phyloP scores from a whole-genome alignment of 2,113 vertebrate genomes.

The Dipodomys spectabilis region DNA sequence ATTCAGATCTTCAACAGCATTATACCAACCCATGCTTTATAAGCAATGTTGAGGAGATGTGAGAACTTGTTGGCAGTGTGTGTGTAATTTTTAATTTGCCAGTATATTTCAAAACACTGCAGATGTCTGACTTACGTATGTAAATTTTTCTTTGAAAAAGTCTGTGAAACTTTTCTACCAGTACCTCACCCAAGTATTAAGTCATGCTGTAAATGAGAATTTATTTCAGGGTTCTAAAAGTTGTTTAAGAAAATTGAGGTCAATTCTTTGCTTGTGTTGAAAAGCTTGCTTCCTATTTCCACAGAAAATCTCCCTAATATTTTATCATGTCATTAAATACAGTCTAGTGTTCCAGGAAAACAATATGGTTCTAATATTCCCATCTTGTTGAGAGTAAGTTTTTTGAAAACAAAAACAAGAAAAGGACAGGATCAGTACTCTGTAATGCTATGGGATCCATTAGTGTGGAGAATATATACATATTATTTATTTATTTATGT shows the following conservation, averaged over 20 bases:
- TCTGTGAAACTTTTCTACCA: not conserved
- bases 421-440: not conserved
- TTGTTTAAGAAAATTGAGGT: not conserved
- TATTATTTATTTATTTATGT: too few species aligned
- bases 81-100: slow-evolving; percentile 57
- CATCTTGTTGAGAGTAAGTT: not conserved
- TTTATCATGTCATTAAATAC: not conserved
- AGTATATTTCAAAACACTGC: slow-evolving; percentile 64
- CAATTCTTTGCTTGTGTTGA: not conserved
- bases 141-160: slow-evolving; percentile 73
- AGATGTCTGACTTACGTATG: slow-evolving; percentile 55
- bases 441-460: not conserved
- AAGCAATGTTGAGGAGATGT: slow-evolving; percentile 59
- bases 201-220: slow-evolving; percentile 6
- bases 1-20: slow-evolving; percentile 21
- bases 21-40: not conserved
- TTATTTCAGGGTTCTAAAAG: not conserved
- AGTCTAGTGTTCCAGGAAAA: not conserved
- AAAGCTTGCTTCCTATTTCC: slow-evolving; percentile 1
- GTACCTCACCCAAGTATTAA: slow-evolving; percentile 49
- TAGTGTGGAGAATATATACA: not conserved
- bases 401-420: not conserved
- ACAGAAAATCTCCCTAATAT: not conserved
- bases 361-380: not conserved
- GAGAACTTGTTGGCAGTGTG: slow-evolving; percentile 45